Base-by-base conservation (phyloP, 2,113 vertebrate species). In the Diadophis punctatus region DNA sequence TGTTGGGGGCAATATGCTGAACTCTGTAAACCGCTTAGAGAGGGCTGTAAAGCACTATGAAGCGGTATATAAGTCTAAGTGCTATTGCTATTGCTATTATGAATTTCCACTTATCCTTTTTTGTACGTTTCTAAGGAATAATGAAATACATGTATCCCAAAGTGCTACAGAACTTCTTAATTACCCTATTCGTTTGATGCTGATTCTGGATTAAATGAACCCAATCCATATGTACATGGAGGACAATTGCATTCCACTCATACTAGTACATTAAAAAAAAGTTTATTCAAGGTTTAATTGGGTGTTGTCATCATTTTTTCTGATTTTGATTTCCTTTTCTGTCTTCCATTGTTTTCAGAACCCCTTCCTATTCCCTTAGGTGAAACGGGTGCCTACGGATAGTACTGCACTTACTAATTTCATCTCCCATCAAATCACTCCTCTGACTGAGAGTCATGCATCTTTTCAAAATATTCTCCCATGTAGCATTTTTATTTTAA, bases 401-500 rank as follows among this genome's bases (percentile, higher is more conserved):
- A 84, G 43, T 23, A 20, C 88, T 88, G 2, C 90, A 58, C 46
- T 84, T 88, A 52, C 52, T 91, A 39, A 27, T 88, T 93, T 68
- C 55, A 91, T 60, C 52, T 48, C 8, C 88, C 46, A 23, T 51
- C 52, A 58, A 88, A 58, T 90, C 23, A 4, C 16, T 58, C 56
- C 55, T 46, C 63, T 51, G 52, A 48, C 55, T 46, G n/a, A n/a
- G 60, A 88, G 34, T 53, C 87, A 18, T 23, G 49, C 7, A 58
- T 23, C 30, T 74, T 87, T 91, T 88, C 86, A 88, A 84, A 88
- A 88, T 8, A 88, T 80, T 80, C 14, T 84, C 90, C 43, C 63
- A 88, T 91, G 53, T 84, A 91, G 30, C 30, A 88, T 58, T 91
- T 91, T 80, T 87, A 68, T 55, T 90, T 80, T 88, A 46, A 88